These are phyloP conservation scores for Sebastiscus albofasciatus DNA, from an alignment of 2,797 vertebrate species.

Conservation along the genomic window DNA sequence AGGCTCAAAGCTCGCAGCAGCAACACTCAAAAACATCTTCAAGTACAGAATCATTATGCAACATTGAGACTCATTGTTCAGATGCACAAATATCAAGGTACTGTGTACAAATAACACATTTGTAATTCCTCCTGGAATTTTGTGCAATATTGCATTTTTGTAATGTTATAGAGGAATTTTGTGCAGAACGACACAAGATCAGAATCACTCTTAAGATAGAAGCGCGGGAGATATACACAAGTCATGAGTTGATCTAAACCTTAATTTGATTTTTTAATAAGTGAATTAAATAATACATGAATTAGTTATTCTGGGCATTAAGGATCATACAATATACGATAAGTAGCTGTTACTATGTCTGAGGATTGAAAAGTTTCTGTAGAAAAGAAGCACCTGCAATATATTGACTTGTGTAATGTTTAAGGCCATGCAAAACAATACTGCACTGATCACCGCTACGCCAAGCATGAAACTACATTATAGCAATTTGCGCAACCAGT, in stretches of 20 bases:
- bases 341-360: background rate
- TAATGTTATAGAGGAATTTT: background rate
- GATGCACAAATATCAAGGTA: background rate
- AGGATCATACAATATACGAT: background rate
- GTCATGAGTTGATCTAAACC: background rate
- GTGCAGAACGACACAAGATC: background rate
- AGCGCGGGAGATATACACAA: too few species aligned
- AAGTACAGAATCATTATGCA: background rate
- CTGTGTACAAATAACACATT: too few species aligned
- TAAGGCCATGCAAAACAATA: background rate
- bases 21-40: background rate
- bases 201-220: too few species aligned
- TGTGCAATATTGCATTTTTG: too few species aligned
- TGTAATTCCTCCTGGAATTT: background rate
- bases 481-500: background rate
- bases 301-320: constrained; percentile 15
- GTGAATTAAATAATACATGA: background rate
- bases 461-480: background rate
- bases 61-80: background rate
- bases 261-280: too few species aligned
- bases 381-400: background rate
- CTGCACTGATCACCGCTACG: background rate
- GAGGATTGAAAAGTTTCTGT: background rate
- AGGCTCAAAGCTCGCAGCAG: background rate
- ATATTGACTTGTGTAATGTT: background rate